These are phyloP conservation scores for Rotaria socialis DNA, from an alignment of 2,888 invertebrate genomes.

Conservation along the genomic window DNA sequence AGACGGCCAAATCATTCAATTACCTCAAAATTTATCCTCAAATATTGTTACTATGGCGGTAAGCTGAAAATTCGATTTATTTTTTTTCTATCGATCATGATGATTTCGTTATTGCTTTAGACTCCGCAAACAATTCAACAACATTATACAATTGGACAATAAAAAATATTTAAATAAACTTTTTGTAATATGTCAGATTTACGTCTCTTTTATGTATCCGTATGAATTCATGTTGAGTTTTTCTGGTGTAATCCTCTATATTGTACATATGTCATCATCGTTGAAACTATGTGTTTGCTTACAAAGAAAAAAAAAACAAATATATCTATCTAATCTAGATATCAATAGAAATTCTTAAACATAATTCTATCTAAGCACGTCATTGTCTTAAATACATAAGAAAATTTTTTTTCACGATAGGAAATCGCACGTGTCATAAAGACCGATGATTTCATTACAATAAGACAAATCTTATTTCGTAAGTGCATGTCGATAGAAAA, in stretches of 20 bases:
- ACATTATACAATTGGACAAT: slow-evolving; percentile 22
- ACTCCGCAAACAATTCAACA: neutral
- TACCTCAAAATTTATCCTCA: slow-evolving; percentile 6
- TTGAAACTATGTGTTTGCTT: neutral
- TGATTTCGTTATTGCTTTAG: neutral
- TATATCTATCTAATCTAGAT: neutral
- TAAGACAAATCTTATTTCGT: too few species aligned
- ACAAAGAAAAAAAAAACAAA: neutral
- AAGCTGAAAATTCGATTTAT: neutral
- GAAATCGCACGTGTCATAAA: too few species aligned
- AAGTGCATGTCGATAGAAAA: too few species aligned
- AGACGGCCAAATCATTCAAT: slow-evolving; percentile 30
- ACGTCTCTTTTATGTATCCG: neutral
- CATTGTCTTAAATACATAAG: too few species aligned
- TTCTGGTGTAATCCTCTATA: neutral
- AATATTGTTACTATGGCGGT: slow-evolving; percentile 23
- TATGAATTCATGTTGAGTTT: neutral
- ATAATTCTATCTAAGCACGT: too few species aligned
- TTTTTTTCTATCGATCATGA: neutral
- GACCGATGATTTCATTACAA: too few species aligned
- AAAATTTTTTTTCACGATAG: too few species aligned
- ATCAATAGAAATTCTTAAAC: neutral
- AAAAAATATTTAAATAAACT: neutral
- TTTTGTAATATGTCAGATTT: slow-evolving; percentile 3
- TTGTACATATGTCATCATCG: neutral